These are phyloP conservation scores for Neoitamus cyanurus DNA, from an alignment of 2,888 invertebrate genomes.

Conservation along the genomic window DNA sequence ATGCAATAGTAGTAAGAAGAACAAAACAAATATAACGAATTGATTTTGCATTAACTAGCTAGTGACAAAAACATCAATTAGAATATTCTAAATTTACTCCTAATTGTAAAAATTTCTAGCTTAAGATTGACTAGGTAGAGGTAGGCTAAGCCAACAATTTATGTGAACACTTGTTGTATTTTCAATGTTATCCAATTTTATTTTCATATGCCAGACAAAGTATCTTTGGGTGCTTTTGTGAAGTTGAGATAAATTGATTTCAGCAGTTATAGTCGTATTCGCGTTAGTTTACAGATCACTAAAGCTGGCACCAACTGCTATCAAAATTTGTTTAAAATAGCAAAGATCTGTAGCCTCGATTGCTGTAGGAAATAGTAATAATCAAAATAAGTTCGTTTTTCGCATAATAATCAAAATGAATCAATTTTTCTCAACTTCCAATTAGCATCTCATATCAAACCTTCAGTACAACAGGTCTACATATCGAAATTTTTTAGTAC, in stretches of 20 bases:
- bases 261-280: too few relatives aligned
- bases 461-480: not conserved
- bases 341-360: too few relatives aligned
- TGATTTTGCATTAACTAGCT: not conserved
- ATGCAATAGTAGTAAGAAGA: not conserved
- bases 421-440: not conserved
- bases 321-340: too few relatives aligned
- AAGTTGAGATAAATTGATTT: too few relatives aligned
- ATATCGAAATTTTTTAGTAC: not conserved
- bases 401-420: not conserved
- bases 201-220: not conserved
- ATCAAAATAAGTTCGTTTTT: too few relatives aligned
- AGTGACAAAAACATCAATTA: conserved; percentile 37
- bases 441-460: not conserved
- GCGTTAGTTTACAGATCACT: too few relatives aligned
- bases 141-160: not conserved
- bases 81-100: conserved; percentile 40
- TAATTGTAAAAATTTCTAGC: not conserved
- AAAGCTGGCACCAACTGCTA: too few relatives aligned
- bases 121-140: not conserved
- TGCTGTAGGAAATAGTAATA: too few relatives aligned
- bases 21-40: not conserved
- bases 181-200: not conserved
- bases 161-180: not conserved
- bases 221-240: not conserved